Conservation (phyloP, 2,797 vertebrate genomes). For the Lithobates pipiens region DNA sequence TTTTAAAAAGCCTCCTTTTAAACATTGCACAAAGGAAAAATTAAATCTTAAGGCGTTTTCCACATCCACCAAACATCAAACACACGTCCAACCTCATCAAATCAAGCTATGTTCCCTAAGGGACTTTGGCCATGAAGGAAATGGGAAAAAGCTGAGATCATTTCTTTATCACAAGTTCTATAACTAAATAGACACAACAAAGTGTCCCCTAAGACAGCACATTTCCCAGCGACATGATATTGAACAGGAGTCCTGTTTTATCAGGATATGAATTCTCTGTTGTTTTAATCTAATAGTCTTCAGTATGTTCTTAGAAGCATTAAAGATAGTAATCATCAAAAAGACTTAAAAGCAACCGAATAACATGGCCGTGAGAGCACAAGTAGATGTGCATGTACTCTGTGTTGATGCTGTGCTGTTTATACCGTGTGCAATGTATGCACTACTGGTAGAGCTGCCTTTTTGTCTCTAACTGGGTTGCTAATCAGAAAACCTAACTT, state of each 20-base stretch:
- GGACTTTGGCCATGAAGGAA: constrained; percentile 38
- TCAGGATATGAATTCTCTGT: background rate
- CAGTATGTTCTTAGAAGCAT: background rate
- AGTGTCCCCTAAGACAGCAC: constrained; percentile 22
- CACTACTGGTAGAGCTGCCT: too few species aligned
- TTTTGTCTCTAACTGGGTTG: too few species aligned
- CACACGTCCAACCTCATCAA: constrained; percentile 32
- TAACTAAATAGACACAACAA: constrained; percentile 34
- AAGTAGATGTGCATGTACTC: too few species aligned
- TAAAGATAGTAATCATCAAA: background rate
- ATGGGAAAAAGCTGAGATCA: constrained; percentile 50
- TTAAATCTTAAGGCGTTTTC: constrained; percentile 27
- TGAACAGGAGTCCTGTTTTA: constrained; percentile 35
- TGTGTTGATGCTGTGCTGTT: too few species aligned
- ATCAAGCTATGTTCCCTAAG: constrained; percentile 44
- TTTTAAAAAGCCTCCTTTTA: constrained; percentile 1
- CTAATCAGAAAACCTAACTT: too few species aligned
- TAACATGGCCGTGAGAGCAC: too few species aligned
- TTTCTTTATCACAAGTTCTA: constrained; percentile 43
- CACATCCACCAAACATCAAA: constrained; percentile 41
- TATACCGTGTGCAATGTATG: too few species aligned
- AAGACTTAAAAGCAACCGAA: too few species aligned
- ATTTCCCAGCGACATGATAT: constrained; percentile 30
- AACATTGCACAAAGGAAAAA: constrained; percentile 36
- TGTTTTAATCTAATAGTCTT: background rate